phyloP scores from a whole-genome alignment of 1,140 invertebrate genomes.

The Aricia agestis region DNA sequence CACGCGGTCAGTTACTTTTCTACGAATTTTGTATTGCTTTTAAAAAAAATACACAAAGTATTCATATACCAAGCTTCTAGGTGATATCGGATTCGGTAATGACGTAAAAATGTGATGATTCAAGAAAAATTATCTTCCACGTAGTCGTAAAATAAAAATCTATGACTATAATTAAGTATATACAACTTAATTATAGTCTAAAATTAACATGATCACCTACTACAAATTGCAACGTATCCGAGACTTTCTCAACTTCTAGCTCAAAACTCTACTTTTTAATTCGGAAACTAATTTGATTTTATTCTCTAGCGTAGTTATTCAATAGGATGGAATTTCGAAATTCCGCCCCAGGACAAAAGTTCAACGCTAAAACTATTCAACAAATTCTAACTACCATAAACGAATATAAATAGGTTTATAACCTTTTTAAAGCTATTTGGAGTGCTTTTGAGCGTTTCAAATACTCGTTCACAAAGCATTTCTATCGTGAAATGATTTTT shows the following conservation, averaged over 20 bases:
- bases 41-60: no score
- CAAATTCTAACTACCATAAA: conserved; percentile 13
- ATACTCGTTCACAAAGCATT: not conserved
- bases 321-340: conserved; percentile 7
- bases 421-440: conserved; percentile 15
- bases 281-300: not conserved
- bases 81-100: no score
- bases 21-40: no score
- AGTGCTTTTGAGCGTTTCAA: not conserved
- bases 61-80: no score
- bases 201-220: not conserved
- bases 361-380: conserved; percentile 12
- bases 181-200: no score
- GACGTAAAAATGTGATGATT: no score
- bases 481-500: conserved; percentile 7
- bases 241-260: not conserved
- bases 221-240: not conserved
- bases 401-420: conserved; percentile 15
- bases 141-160: no score
- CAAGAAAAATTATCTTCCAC: no score
- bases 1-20: no score
- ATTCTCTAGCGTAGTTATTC: conserved; percentile 5
- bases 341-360: conserved; percentile 5
- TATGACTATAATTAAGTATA: no score
- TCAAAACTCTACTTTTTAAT: conserved; percentile 5